Evolutionary conservation across 2,113 vertebrate species (phyloP), one percentile per base, ranked within the genome.

Genomic region (Passerina amoena): DNA sequence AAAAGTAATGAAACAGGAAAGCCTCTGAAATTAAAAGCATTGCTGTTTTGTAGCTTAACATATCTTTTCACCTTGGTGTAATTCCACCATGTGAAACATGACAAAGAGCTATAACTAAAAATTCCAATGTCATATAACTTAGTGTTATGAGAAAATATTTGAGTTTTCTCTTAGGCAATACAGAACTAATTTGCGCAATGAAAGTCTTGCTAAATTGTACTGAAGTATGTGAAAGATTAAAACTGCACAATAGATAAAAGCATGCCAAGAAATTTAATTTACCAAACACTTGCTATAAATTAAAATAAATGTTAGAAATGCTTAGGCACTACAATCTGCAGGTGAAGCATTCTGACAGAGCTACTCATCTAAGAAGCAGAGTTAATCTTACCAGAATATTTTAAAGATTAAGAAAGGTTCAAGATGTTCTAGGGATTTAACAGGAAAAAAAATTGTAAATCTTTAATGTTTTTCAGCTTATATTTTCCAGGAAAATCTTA

Each of bases 241-340:
- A 97, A 88, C 42, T 60, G 94, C 59, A 84, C 61, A 95, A 78
- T 54, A 89, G 78, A 96, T 94, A 94, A 96, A 96, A 91, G 54
- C 72, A 71, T 80, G 94, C 66, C 73, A 97, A 94, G 64, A 97
- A 97, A 96, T 94, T 93, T 92, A 90, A 97, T 97, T 97, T 97
- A 35, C 16, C 68, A 86, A 97, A 87, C 65, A 94, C 57, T 96
- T 96, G 91, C 40, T 61, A 12, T 91, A 96, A 82, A 78, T 90
- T 96, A 96, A 97, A 94, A 30, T 82, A 96, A 97, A 97, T 86
- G 59, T 94, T 96, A 96, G 88, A 90, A 89, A 50, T 88, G 18
- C 33, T 94, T 82, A 96, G 75, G 50, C 60, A 94, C 68, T 82
- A 79, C 60, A 89, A 47, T 95, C 72, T 96, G 57, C 72, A 94